Conservation (phyloP, 2,888 invertebrate genomes). For the Oligia latruncula region DNA sequence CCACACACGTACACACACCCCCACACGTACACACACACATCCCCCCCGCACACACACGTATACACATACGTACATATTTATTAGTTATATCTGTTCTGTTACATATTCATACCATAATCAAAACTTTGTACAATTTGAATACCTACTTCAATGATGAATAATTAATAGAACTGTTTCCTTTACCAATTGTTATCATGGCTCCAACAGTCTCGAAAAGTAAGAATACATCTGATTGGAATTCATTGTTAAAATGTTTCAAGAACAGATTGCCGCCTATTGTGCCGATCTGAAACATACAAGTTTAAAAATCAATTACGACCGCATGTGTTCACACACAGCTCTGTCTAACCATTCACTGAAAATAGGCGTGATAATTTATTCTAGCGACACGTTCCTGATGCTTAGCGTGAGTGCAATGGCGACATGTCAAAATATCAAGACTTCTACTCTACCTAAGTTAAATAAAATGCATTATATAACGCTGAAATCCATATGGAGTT, state of each 20-base stretch:
- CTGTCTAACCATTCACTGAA: background rate
- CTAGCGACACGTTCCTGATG: too few species aligned
- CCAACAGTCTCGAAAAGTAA: conserved; percentile 84
- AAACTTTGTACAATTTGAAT: background rate
- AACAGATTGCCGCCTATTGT: conserved; percentile 93
- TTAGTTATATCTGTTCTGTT: background rate
- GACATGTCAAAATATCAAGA: background rate
- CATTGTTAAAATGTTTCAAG: conserved; percentile 91
- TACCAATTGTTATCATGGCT: conserved; percentile 76
- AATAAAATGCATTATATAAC: background rate
- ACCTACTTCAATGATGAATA: background rate
- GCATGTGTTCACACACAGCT: background rate
- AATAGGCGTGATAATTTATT: background rate
- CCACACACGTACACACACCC: too few species aligned
- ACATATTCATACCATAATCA: background rate
- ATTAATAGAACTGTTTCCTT: conserved; percentile 45
- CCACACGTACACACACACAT: too few species aligned
- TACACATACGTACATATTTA: too few species aligned
- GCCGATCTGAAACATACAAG: conserved; percentile 86
- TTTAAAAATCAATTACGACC: background rate
- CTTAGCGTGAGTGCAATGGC: background rate
- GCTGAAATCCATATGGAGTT: background rate
- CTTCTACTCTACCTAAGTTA: background rate
- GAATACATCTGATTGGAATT: conserved; percentile 93
- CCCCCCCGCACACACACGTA: too few species aligned